Evolutionary conservation across 2,797 vertebrate genomes (phyloP), one percentile per base, ranked within the genome.

Genomic region (Myotis daubentonii): DNA sequence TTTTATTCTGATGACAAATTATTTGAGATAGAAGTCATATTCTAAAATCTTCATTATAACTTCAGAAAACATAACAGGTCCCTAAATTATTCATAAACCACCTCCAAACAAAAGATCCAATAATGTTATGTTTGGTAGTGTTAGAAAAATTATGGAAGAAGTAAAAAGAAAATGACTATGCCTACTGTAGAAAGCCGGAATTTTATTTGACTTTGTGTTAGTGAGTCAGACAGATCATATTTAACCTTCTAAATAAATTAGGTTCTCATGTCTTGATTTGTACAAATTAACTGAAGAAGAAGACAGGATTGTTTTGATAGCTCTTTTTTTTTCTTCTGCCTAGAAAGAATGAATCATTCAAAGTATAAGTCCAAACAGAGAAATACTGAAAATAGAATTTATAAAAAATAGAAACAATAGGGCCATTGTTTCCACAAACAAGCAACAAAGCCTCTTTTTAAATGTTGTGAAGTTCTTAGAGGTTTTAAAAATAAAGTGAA

Each of bases 401-500:
- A 65, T 87, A 55, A 91, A 83, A 53, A 87, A 65, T 93, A 70
- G 68, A 89, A 93, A 94, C 62, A 94, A 83, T 8, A 91, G 25
- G 6, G 30, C 5, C 33, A 55, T 82, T 94, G 76, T 94, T 80
- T 94, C 49, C 13, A 89, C 65, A 83, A 93, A 92, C 38, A 75
- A 60, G 22, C 53, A 22, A 76, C 74, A 71, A 84, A 38, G 15
- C 44, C 53, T 95, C 66, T 86, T 89, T 88, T 94, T 82, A 95
- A 97, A 93, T 87, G 65, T 51, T 85, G 30, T 94, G 53, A 93
- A 91, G 66, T 66, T 94, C 65, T 93, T 89, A 78, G 88, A 89
- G 71, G 81, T 82, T 96, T 94, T 87, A 91, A 95, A 96, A 95
- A 71, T 87, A 68, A 95, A 91, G 8, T 95, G 81, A 93, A 93